These are phyloP conservation scores for Hydroisotoma schaefferi DNA, from an alignment of 2,888 invertebrate genomes.

Conservation along the genomic window DNA sequence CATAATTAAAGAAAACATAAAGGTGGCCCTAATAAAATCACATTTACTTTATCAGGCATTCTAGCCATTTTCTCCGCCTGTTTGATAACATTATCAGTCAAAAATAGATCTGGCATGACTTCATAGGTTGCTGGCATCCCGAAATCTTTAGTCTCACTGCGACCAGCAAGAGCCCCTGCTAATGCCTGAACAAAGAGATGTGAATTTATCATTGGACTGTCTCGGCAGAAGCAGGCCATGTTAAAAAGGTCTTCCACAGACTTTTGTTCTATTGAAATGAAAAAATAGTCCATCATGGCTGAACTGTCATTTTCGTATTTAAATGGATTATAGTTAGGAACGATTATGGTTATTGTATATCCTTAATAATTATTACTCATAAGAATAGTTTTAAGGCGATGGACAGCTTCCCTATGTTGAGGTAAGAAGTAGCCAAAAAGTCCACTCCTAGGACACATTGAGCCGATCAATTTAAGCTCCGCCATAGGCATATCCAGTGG, in stretches of 20 bases:
- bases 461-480: conserved; percentile 4
- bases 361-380: conserved; percentile 25
- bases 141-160: conserved; percentile 66
- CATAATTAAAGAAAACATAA: too few species aligned
- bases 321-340: neutral
- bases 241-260: conserved; percentile 23
- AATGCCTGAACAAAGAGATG: conserved; percentile 68
- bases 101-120: conserved; percentile 76
- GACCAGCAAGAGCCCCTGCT: conserved; percentile 71
- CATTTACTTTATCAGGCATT: conserved; percentile 16
- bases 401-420: conserved; percentile 29
- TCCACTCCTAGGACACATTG: conserved; percentile 27
- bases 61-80: conserved; percentile 31
- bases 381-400: conserved; percentile 24
- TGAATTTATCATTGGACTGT: conserved; percentile 32
- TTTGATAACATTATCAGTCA: conserved; percentile 22
- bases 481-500: conserved; percentile 26
- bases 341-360: neutral
- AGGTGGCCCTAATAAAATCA: too few species aligned
- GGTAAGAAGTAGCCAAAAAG: conserved; percentile 42
- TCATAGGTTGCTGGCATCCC: conserved; percentile 71
- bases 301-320: neutral
- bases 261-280: conserved; percentile 17
- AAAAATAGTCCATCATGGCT: neutral
- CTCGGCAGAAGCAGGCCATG: conserved; percentile 36